Percentiles rank a stretch among this genome's conserved stretches.
phyloP scores from a whole-genome alignment of 2,888 invertebrate genomes.

The Liopterus haemorrhoidalis region DNA sequence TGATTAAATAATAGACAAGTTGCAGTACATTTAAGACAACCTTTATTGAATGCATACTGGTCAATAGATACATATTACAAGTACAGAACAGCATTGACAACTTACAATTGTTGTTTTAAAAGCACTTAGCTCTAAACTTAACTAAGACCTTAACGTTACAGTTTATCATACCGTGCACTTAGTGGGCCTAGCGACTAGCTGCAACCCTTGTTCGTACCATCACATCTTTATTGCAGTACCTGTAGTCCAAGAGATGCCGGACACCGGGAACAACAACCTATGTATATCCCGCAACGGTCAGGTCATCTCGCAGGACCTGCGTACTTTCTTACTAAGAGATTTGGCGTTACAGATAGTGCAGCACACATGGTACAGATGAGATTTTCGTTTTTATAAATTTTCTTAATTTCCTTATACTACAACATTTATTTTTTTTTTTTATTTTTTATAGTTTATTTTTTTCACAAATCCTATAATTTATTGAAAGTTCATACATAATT shows the following conservation, averaged over 20 bases:
- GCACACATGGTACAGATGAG: conserved; percentile 20
- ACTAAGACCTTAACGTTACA: conserved; percentile 29
- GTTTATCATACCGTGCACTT: conserved; percentile 23
- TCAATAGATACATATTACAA: conserved; percentile 48
- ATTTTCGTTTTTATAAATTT: conserved; percentile 22
- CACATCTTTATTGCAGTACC: conserved; percentile 24
- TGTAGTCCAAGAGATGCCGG: too few species aligned
- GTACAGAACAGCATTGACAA: conserved; percentile 47
- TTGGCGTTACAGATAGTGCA: conserved; percentile 11
- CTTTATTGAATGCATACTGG: conserved; percentile 55
- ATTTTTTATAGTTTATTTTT: conserved; percentile 14
- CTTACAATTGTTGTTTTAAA: conserved; percentile 45
- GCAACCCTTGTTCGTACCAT: conserved; percentile 21
- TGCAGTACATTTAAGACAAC: conserved; percentile 50
- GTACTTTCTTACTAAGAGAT: conserved; percentile 16
- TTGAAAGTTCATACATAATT: conserved; percentile 23
- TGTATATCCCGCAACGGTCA: too few species aligned
- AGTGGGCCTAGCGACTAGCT: conserved; percentile 15
- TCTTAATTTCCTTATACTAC: conserved; percentile 19
- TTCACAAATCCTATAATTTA: too few species aligned
- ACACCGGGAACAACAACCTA: too few species aligned
- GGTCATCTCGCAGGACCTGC: too few species aligned
- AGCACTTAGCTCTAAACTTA: conserved; percentile 47
- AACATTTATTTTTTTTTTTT: conserved; percentile 21
- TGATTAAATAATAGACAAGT: too few species aligned